Base-by-base conservation (phyloP, 1,140 invertebrate genomes). In the Cherax quadricarinatus region DNA sequence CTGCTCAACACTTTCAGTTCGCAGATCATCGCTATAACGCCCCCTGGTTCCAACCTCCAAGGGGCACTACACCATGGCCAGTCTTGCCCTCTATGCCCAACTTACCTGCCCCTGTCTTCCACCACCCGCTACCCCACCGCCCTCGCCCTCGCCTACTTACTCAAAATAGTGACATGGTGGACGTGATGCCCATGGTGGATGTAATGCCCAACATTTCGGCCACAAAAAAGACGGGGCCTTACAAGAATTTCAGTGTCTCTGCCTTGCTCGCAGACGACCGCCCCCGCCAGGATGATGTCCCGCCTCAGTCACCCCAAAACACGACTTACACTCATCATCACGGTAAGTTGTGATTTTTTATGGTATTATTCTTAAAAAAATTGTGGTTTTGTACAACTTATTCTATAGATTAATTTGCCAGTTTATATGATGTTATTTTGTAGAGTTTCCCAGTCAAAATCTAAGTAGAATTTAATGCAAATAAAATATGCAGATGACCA, bases 261-360 rank as follows among this genome's bases (percentile, higher is more conserved):
- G 85, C 85, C 18, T 16, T 86, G 41, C 70, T 86, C 6, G 85
- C 41, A 1, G 85, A 86, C 4, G 66, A 86, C n/a, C 48, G 12
- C 18, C 51, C 24, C 16, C 66, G 53, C 66, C 6, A n/a, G 21
- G 66, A 21, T 21, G 66, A 70, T 5, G 66, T 6, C 66, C 6
- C 9, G 53, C 4, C 66, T 70, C 66, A 2, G 66, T 1, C 21
- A 18, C 10, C 66, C 66, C 16, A n/a, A 18, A 14, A 6, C 18
- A 0, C 66, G 5, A 70, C 14, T 18, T 21, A n/a, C 70, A 18
- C 70, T 75, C 70, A 24, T 75, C 70, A 24, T 7, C n/a, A 75
- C 12, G 70, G 70, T 75, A 75, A 75, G 70, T 75, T 7, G 12
- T 21, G 21, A 6, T 21, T 21, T 70, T 70, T 70, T 41, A 41